Conservation (phyloP, 2,797 vertebrate genomes). For the Bradypus variegatus region DNA sequence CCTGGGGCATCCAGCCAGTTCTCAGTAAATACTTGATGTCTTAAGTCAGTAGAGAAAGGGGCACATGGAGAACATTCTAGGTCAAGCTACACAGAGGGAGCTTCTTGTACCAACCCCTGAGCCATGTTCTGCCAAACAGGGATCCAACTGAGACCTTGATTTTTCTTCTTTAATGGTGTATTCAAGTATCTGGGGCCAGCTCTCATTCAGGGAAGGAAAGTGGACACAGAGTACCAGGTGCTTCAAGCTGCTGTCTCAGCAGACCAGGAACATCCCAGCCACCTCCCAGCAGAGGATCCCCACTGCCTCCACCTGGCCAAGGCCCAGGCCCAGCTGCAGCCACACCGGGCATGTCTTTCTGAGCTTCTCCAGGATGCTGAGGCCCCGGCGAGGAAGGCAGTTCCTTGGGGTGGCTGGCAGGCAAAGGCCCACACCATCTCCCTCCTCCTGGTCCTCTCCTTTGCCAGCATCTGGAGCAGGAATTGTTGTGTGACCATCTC, state of each 20-base stretch:
- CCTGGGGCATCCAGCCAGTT: too few relatives aligned
- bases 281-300: slow-evolving; percentile 77
- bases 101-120: not conserved
- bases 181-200: slow-evolving; percentile 66
- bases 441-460: slow-evolving; percentile 54
- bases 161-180: slow-evolving; percentile 86
- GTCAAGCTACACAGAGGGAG: not conserved
- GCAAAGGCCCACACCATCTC: slow-evolving; percentile 31
- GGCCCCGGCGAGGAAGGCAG: slow-evolving; percentile 58
- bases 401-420: slow-evolving; percentile 39
- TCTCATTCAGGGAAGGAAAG: slow-evolving; percentile 69
- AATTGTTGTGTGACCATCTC: too few relatives aligned
- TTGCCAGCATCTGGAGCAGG: slow-evolving; percentile 41
- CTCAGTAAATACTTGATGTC: not conserved
- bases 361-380: slow-evolving; percentile 83
- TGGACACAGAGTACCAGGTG: slow-evolving; percentile 80
- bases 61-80: not conserved
- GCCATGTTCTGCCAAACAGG: not conserved
- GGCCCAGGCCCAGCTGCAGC: slow-evolving; percentile 81
- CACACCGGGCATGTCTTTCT: slow-evolving; percentile 85
- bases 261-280: slow-evolving; percentile 78
- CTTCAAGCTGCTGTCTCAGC: slow-evolving; percentile 71
- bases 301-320: slow-evolving; percentile 68
- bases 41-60: not conserved
- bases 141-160: slow-evolving; percentile 64